Evolutionary conservation across 2,888 invertebrate genomes (phyloP).

Genomic region (Tetranychus piercei): DNA sequence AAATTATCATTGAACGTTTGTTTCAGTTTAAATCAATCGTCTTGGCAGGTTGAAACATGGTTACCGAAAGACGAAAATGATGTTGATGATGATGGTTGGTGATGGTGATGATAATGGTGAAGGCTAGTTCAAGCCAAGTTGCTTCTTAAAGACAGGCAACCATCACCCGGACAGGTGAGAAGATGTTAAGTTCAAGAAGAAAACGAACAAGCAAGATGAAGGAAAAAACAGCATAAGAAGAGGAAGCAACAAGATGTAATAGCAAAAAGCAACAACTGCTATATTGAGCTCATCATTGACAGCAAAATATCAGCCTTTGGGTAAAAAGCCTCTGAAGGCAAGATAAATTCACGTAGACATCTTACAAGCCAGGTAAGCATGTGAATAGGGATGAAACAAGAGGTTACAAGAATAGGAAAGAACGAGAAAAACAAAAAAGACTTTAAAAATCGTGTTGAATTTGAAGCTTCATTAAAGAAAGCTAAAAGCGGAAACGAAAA

Average conservation of each 20-base stretch:
- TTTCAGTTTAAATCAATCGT: background rate
- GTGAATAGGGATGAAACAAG: too few relatives aligned
- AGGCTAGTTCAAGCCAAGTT: background rate
- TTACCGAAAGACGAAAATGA: background rate
- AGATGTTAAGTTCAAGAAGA: background rate
- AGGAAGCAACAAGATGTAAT: background rate
- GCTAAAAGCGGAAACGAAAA: too few relatives aligned
- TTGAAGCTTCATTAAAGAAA: too few relatives aligned
- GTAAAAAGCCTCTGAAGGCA: background rate
- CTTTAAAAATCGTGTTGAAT: too few relatives aligned
- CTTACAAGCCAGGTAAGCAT: too few relatives aligned
- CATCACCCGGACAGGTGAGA: background rate
- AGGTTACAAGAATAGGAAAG: too few relatives aligned
- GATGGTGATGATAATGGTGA: background rate
- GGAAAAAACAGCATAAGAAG: background rate
- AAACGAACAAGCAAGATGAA: background rate
- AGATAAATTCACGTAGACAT: background rate
- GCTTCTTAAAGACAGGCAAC: background rate
- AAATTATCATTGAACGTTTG: background rate
- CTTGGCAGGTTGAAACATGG: background rate
- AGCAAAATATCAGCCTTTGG: background rate
- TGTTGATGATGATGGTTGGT: background rate
- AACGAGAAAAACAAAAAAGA: too few relatives aligned
- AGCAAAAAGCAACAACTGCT: background rate
- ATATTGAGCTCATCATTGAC: background rate